phyloP scores from a whole-genome alignment of 2,888 invertebrate species.

The Pristionchus entomophagus region DNA sequence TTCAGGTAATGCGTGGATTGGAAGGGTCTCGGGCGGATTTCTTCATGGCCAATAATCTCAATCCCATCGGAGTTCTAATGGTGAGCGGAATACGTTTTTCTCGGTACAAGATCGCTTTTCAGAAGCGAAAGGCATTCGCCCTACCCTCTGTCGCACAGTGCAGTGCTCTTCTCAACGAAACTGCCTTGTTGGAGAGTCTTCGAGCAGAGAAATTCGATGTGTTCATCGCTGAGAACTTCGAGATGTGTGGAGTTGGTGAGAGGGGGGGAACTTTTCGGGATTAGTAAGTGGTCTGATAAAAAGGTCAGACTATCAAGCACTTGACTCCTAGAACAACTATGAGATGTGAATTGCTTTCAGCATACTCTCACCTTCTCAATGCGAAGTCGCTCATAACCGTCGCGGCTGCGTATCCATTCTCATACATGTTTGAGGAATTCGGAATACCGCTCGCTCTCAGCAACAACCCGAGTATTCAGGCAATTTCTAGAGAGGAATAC shows the following conservation, averaged over 20 bases:
- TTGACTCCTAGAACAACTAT: too few species aligned
- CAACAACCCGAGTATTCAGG: constrained; percentile 35
- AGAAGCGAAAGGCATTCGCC: neutral
- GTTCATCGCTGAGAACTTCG: constrained; percentile 42
- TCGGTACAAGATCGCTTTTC: neutral
- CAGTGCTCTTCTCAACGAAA: neutral
- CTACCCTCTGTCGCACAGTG: neutral
- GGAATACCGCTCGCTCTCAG: neutral
- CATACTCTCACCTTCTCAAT: neutral
- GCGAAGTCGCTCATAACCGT: neutral
- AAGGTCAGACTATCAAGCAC: neutral
- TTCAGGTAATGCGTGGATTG: neutral
- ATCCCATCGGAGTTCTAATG: neutral
- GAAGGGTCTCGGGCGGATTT: neutral
- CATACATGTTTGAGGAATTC: neutral
- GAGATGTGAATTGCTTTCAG: neutral
- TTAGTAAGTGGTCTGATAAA: neutral
- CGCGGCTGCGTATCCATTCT: neutral
- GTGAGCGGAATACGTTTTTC: neutral
- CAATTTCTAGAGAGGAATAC: neutral
- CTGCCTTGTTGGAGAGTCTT: neutral
- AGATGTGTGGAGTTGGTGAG: constrained; percentile 45
- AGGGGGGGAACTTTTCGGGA: neutral
- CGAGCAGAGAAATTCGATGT: neutral
- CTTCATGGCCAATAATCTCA: neutral